Evolutionary conservation across 2,113 vertebrate genomes (phyloP).

Genomic region (Clarias batrachus): DNA sequence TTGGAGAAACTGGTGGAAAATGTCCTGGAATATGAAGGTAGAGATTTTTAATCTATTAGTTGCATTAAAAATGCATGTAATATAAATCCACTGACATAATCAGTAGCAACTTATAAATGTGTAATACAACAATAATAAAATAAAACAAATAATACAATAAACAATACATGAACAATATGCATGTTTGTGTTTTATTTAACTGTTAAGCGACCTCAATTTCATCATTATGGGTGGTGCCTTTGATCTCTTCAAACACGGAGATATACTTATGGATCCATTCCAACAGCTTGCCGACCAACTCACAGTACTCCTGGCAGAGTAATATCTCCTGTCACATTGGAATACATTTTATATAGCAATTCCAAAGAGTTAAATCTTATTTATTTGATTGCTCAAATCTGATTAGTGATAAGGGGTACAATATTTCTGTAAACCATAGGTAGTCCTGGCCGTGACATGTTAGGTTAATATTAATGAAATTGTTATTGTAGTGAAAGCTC

Average conservation of each 20-base stretch:
- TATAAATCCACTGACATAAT: not conserved
- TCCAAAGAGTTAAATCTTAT: not conserved
- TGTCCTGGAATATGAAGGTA: slow-evolving; percentile 67
- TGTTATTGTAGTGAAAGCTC: not conserved
- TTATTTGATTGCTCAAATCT: not conserved
- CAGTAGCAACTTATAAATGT: not conserved
- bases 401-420: not conserved
- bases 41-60: not conserved
- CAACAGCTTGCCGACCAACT: slow-evolving; percentile 84
- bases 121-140: not conserved
- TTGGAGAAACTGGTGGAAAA: slow-evolving; percentile 92
- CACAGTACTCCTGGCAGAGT: slow-evolving; percentile 90
- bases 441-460: not conserved
- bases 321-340: slow-evolving; percentile 80
- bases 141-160: not conserved
- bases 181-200: not conserved
- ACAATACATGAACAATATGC: not conserved
- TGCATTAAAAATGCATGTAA: not conserved
- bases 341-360: not conserved
- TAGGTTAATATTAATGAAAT: not conserved
- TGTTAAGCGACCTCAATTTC: slow-evolving; percentile 80
- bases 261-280: slow-evolving; percentile 89
- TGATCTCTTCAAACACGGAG: slow-evolving; percentile 82
- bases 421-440: not conserved
- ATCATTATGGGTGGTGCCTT: slow-evolving; percentile 86